phyloP scores from a whole-genome alignment of 2,888 invertebrate species.

The Melinopterus prodromus region DNA sequence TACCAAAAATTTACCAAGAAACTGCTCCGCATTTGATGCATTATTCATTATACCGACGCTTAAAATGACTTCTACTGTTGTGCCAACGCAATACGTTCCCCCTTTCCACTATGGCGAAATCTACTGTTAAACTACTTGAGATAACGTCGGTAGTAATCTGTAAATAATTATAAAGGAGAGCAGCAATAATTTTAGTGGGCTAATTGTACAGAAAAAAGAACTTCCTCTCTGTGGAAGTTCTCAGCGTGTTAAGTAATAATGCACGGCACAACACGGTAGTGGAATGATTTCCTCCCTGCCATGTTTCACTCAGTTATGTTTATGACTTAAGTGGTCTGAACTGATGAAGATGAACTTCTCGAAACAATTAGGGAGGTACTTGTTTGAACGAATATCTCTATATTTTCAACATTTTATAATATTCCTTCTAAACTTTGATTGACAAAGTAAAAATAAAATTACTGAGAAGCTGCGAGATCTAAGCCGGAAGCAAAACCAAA shows the following conservation, averaged over 20 bases:
- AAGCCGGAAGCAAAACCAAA: too few relatives aligned
- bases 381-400: too few relatives aligned
- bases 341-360: too few relatives aligned
- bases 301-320: background rate
- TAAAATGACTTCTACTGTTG: background rate
- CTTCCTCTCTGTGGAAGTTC: background rate
- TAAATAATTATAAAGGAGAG: background rate
- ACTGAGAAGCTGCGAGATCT: too few relatives aligned
- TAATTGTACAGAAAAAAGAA: background rate
- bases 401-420: too few relatives aligned
- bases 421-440: too few relatives aligned
- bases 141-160: background rate
- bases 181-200: conserved; percentile 4
- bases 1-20: background rate
- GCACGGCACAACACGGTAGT: background rate
- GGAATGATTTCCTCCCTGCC: background rate
- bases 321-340: background rate
- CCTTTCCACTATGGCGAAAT: background rate
- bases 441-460: too few relatives aligned
- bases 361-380: too few relatives aligned
- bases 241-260: background rate
- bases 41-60: background rate
- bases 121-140: background rate
- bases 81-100: background rate
- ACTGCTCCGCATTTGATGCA: background rate